Percentiles rank a stretch among this genome's conserved stretches.
These are phyloP conservation scores for Theocolax elegans DNA, from an alignment of 1,140 invertebrate genomes.

Conservation along the genomic window DNA sequence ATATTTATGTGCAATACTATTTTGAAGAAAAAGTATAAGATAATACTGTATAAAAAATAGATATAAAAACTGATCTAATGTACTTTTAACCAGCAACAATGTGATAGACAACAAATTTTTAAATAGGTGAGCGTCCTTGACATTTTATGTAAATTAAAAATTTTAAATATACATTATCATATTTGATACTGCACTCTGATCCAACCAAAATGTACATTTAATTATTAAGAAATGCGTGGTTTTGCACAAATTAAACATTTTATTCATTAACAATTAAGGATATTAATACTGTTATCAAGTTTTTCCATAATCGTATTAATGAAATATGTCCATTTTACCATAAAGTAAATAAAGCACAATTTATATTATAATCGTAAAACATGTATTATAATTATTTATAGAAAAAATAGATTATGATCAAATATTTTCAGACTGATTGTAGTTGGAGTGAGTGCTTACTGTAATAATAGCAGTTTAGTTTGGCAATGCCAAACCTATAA, in stretches of 20 bases:
- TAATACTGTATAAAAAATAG: not conserved
- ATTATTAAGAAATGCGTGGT: too few species aligned
- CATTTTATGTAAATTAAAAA: constrained; percentile 3
- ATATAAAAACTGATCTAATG: not conserved
- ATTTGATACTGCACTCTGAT: too few species aligned
- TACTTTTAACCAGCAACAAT: constrained; percentile 4
- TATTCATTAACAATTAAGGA: constrained; percentile 20
- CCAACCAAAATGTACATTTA: too few species aligned
- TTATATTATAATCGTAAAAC: not conserved
- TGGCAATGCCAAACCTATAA: not conserved
- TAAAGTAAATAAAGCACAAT: constrained; percentile 7
- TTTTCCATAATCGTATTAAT: too few species aligned
- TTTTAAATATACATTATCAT: not conserved
- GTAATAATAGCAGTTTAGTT: not conserved
- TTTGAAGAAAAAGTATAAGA: not conserved
- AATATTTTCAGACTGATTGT: constrained; percentile 35
- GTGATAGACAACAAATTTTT: constrained; percentile 15
- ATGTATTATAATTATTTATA: constrained; percentile 17
- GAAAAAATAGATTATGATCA: constrained; percentile 26
- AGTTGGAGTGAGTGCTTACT: constrained; percentile 8
- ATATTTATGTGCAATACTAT: too few species aligned
- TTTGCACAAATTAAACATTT: too few species aligned
- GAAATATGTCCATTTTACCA: constrained; percentile 9
- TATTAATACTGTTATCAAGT: too few species aligned
- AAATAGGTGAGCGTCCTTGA: constrained; percentile 19